These are phyloP conservation scores for human DNA, from an alignment of 2,113 vertebrate genomes.

Conservation along the genomic window DNA sequence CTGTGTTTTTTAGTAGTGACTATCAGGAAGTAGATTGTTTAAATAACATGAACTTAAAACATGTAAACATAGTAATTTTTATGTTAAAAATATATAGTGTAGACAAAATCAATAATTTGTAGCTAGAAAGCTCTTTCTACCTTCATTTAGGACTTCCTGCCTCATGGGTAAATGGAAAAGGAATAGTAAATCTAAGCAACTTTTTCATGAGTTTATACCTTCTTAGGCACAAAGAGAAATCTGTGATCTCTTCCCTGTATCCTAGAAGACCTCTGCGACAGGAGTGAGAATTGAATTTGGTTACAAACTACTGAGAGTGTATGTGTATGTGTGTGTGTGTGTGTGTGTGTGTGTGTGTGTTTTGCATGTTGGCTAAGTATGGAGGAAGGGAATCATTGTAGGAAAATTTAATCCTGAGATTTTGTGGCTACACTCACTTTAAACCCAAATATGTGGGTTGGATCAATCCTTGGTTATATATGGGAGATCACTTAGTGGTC, in stretches of 20 bases:
- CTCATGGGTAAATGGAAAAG: neutral
- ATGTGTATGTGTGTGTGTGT: neutral
- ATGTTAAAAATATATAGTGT: neutral
- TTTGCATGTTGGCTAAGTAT: neutral
- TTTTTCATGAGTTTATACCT: neutral
- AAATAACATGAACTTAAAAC: neutral
- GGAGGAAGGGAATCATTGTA: fast-evolving
- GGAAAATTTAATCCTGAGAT: neutral
- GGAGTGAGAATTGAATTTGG: neutral
- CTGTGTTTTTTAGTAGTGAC: neutral
- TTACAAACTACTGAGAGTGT: neutral
- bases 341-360: neutral
- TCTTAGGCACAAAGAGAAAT: neutral
- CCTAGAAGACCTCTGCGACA: neutral
- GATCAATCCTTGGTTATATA: neutral
- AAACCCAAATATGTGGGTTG: neutral
- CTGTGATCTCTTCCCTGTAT: neutral
- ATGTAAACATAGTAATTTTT: neutral
- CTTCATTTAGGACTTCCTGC: neutral
- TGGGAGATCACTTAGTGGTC: neutral
- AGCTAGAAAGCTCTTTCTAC: neutral
- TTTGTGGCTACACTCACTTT: neutral
- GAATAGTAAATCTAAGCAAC: neutral
- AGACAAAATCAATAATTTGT: neutral
- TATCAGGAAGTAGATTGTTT: neutral